Evolutionary conservation across 2,888 invertebrate genomes (phyloP).

Genomic region (Latrodectus elegans): DNA sequence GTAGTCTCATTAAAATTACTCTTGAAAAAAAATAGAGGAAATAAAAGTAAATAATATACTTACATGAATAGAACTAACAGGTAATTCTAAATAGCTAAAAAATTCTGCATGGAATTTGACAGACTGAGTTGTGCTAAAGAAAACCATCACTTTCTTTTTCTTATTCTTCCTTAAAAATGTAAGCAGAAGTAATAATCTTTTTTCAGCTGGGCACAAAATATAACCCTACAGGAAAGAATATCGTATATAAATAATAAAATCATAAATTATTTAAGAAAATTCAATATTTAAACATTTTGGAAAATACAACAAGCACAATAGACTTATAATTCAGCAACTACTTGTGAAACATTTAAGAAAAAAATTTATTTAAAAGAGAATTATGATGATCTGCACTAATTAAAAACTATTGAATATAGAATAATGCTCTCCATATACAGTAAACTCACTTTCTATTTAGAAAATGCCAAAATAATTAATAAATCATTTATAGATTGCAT

Average conservation of each 20-base stretch:
- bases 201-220: constrained; percentile 95
- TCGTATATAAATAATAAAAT: background rate
- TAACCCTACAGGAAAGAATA: constrained; percentile 79
- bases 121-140: constrained; percentile 97
- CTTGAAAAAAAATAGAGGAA: too few relatives aligned
- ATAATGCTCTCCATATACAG: too few relatives aligned
- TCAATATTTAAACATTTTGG: background rate
- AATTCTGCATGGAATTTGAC: constrained; percentile 97
- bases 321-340: too few relatives aligned
- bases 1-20: too few relatives aligned
- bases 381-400: too few relatives aligned
- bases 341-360: too few relatives aligned
- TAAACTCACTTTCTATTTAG: too few relatives aligned
- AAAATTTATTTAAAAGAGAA: too few relatives aligned
- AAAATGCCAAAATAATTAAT: too few relatives aligned
- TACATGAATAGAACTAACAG: constrained; percentile 97
- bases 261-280: background rate
- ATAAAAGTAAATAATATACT: constrained; percentile 72
- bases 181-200: constrained; percentile 93
- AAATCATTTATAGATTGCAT: too few relatives aligned
- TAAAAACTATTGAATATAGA: too few relatives aligned
- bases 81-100: constrained; percentile 96
- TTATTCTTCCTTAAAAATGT: constrained; percentile 97
- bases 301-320: background rate
- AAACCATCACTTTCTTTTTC: constrained; percentile 95